Percentiles rank a stretch among this genome's conserved stretches.
Evolutionary conservation across 1,140 invertebrate species (phyloP).

Genomic region (Eumaeus atala): DNA sequence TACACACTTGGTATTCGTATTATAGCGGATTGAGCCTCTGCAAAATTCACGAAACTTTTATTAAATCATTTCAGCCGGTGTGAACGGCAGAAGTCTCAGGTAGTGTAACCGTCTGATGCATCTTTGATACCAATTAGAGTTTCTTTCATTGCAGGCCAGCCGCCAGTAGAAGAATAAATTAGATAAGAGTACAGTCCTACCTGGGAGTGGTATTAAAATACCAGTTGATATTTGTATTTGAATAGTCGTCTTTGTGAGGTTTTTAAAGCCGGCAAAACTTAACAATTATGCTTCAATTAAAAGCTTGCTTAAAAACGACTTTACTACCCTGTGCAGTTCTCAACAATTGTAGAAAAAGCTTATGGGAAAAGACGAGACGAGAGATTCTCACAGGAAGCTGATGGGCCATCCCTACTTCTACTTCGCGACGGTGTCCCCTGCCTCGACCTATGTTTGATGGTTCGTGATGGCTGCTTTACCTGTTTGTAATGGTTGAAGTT

Average conservation of each 20-base stretch:
- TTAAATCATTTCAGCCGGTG: conserved; percentile 46
- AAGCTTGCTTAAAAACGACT: too few relatives aligned
- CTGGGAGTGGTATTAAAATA: conserved; percentile 31
- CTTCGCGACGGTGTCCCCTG: conserved; percentile 18
- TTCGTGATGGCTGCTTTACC: conserved; percentile 29
- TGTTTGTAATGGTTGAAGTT: conserved; percentile 1
- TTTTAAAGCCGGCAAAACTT: too few relatives aligned
- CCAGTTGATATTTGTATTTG: too few relatives aligned
- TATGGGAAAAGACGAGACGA: too few relatives aligned
- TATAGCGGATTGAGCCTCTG: background rate
- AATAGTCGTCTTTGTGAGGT: too few relatives aligned
- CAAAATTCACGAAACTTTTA: conserved; percentile 28
- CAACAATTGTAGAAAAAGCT: too few relatives aligned
- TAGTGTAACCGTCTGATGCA: conserved; percentile 42
- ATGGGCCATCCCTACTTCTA: conserved; percentile 23
- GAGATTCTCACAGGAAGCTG: conserved; percentile 14
- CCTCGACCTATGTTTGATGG: conserved; percentile 29
- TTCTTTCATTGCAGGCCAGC: conserved; percentile 52
- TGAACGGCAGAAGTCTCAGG: conserved; percentile 56
- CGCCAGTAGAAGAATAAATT: conserved; percentile 66
- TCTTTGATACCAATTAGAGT: conserved; percentile 49
- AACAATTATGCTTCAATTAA: too few relatives aligned
- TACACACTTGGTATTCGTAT: too few relatives aligned
- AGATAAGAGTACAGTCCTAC: conserved; percentile 73
- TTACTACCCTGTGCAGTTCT: too few relatives aligned